Base-by-base conservation (phyloP, 2,888 invertebrate species). In the Neocrepidodera transversa region DNA sequence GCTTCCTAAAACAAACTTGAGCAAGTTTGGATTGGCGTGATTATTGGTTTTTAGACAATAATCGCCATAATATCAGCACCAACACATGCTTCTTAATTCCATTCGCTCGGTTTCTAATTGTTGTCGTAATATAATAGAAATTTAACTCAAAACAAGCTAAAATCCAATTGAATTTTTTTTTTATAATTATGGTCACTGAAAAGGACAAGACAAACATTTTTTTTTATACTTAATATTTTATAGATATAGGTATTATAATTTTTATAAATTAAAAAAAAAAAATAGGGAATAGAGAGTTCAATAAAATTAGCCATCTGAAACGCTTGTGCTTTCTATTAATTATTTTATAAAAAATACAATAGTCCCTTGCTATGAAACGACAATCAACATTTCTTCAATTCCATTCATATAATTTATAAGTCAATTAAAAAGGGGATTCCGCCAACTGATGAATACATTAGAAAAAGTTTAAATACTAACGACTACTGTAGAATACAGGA, bases 41-140 rank as follows among this genome's bases (percentile, higher is more conserved):
- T 56, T 60, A 60, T 60, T 60, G 60, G 56, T 60, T 60, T 55
- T 23, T n/a, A n/a, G 35, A 43, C 18, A 38, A 55, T 50, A 43
- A 50, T 16, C 26, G 17, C 48, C 47, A 58, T 58, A 58, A 30
- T 35, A 43, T 49, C 20, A 50, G 50, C 50, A 18, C 16, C 17
- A 14, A 17, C 51, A 38, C 38, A 47, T 52, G 51, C 20, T 52
- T 58, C 38, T 14, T 52, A 30, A 58, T 51, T 30, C 40, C n/a
- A 11, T 11, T 8, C 3, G 1, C 32, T 13, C 2, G 32, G 2
- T 32, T 32, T 13, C 10, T 10, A 28, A 5, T 10, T 10, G 23
- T 4, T 23, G 23, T 10, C 10, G 28, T 8, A n/a, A n/a, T n/a
- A n/a, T n/a, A n/a, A n/a, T n/a, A n/a, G n/a, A n/a, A n/a, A n/a